Base-by-base conservation (phyloP, 2,113 vertebrate species). In the Archilochus colubris region DNA sequence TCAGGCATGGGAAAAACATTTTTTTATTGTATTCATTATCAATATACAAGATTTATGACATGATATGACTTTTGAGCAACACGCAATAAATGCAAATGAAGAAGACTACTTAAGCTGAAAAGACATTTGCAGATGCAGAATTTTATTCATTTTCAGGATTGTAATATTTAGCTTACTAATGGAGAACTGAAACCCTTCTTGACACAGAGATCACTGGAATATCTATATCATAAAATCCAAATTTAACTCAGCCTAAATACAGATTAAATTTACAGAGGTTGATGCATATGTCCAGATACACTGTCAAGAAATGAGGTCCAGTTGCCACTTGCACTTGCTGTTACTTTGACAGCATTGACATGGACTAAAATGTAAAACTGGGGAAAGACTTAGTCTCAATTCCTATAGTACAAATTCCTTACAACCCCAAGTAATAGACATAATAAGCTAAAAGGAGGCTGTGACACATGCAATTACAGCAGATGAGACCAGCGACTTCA, bases 391-490 rank as follows among this genome's bases (percentile, higher is more conserved):
- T 80, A 69, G 55, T 62, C 31, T 82, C 31, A 88, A 40, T 50
- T 72, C 77, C n/a, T 61, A 23, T 20, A 73, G 36, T 43, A 96
- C 38, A 89, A 93, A 97, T 91, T 81, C 70, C 28, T 90, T 81
- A 15, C 79, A 88, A 86, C 10, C 12, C 76, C 11, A 94, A 95
- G 70, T 81, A 93, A 95, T 94, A 68, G 59, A 61, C 72, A 81
- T 91, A 95, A 96, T 91, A 81, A 96, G 51, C n/a, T 94, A 91
- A 94, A 94, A 96, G 83, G 93, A 90, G 83, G 22, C 91, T 64
- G 55, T 97, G 78, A 86, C 83, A 90, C 64, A 94, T 91, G 58
- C 62, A 95, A 91, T 96, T 95, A 96, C 28, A 92, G 40, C 46
- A 93, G 95, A 95, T 95, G 80, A 95, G 64, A 72, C 70, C 73